Percentiles rank a stretch among this genome's conserved stretches.
Conservation (phyloP, 2,797 vertebrate species). For the Coracias cyanogaster region DNA sequence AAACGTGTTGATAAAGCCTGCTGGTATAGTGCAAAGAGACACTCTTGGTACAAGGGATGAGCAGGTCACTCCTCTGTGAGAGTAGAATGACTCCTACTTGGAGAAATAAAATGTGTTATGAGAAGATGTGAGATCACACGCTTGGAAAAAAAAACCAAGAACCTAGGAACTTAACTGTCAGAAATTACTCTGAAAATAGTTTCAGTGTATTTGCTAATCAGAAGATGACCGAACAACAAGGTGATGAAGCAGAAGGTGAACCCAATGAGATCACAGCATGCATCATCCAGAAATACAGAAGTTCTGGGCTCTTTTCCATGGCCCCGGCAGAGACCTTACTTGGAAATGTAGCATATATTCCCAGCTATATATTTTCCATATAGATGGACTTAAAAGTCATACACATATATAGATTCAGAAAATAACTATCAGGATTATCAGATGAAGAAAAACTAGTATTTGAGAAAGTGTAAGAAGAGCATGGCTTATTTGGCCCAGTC, state of each 20-base stretch:
- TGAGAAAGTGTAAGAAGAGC: neutral
- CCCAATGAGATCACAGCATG: neutral
- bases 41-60: neutral
- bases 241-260: neutral
- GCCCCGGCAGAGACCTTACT: neutral
- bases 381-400: neutral
- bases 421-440: neutral
- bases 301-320: neutral
- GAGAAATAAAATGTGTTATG: neutral
- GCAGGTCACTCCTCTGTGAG: neutral
- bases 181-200: neutral
- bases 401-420: neutral
- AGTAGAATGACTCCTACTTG: neutral
- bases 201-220: neutral
- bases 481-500: neutral
- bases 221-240: neutral
- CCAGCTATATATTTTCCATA: neutral
- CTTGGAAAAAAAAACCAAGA: neutral
- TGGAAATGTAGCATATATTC: neutral
- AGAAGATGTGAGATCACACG: fast-evolving
- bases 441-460: neutral
- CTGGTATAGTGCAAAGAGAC: neutral
- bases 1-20: neutral
- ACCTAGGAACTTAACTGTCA: neutral
- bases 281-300: neutral